Percentiles rank a stretch among this genome's conserved stretches.
phyloP scores from a whole-genome alignment of 2,888 invertebrate genomes.

The Scaeva pyrastri region DNA sequence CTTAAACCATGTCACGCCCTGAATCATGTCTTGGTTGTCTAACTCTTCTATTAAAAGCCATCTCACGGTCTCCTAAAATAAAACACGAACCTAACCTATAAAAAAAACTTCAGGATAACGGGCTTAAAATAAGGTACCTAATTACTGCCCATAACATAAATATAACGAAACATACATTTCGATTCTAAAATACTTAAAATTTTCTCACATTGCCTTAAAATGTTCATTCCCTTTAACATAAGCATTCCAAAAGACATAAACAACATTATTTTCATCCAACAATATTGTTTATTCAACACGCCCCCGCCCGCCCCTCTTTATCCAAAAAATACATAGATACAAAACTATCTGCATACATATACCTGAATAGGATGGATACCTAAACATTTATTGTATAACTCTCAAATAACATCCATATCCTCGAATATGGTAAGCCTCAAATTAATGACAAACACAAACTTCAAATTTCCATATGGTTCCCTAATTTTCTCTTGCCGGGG shows the following conservation, averaged over 20 bases:
- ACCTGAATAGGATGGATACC: too few species aligned
- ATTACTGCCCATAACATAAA: constrained; percentile 7
- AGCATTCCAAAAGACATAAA: constrained; percentile 2
- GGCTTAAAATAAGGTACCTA: not conserved
- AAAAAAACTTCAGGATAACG: not conserved
- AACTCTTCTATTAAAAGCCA: not conserved
- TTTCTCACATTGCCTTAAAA: not conserved
- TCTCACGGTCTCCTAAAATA: not conserved
- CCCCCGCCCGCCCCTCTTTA: not conserved
- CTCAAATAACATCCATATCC: constrained; percentile 34
- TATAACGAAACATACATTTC: not conserved
- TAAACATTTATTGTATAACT: constrained; percentile 53
- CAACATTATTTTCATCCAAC: constrained; percentile 3
- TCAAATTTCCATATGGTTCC: constrained; percentile 39
- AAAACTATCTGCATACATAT: too few species aligned
- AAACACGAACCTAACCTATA: too few species aligned
- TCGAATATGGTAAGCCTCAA: constrained; percentile 41
- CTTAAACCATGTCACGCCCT: too few species aligned
- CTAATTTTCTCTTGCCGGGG: constrained; percentile 11
- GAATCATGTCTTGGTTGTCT: too few species aligned
- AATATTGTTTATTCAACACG: constrained; percentile 15
- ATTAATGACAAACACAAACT: constrained; percentile 63
- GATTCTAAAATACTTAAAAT: not conserved
- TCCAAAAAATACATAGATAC: constrained; percentile 1
- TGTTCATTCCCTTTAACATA: not conserved